Evolutionary conservation across 2,888 invertebrate genomes (phyloP).

Genomic region (Hyposoter dolosus): DNA sequence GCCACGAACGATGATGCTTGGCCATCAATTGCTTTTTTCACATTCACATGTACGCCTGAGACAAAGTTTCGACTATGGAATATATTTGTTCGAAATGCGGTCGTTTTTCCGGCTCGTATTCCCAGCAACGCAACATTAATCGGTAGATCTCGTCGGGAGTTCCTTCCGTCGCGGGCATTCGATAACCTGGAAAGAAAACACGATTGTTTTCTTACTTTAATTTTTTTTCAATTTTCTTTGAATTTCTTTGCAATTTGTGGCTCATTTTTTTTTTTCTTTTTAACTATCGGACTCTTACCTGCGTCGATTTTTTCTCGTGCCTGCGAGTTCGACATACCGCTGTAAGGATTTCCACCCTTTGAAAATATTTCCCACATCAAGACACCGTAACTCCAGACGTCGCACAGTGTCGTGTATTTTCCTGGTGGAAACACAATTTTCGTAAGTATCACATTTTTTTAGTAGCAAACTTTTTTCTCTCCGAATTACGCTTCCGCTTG

Average conservation of each 20-base stretch:
- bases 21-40: not conserved
- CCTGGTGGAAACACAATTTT: constrained; percentile 86
- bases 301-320: constrained; percentile 97
- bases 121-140: constrained; percentile 97
- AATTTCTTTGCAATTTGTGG: too few relatives aligned
- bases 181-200: constrained; percentile 89
- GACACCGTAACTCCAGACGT: constrained; percentile 99
- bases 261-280: not conserved
- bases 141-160: constrained; percentile 96
- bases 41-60: constrained; percentile 76
- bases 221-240: not conserved
- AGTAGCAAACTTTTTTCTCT: not conserved
- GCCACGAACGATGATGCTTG: not conserved
- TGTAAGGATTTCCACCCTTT: constrained; percentile 96
- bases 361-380: constrained; percentile 99
- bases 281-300: constrained; percentile 86
- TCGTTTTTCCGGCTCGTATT: constrained; percentile 95
- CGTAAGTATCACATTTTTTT: not conserved
- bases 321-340: constrained; percentile 96
- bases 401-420: constrained; percentile 97
- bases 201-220: not conserved
- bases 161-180: constrained; percentile 96
- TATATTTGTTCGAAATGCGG: constrained; percentile 97
- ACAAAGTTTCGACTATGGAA: constrained; percentile 90
- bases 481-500: not conserved